Evolutionary conservation across 2,888 invertebrate genomes (phyloP).

Genomic region (Pemphredon lugubris): DNA sequence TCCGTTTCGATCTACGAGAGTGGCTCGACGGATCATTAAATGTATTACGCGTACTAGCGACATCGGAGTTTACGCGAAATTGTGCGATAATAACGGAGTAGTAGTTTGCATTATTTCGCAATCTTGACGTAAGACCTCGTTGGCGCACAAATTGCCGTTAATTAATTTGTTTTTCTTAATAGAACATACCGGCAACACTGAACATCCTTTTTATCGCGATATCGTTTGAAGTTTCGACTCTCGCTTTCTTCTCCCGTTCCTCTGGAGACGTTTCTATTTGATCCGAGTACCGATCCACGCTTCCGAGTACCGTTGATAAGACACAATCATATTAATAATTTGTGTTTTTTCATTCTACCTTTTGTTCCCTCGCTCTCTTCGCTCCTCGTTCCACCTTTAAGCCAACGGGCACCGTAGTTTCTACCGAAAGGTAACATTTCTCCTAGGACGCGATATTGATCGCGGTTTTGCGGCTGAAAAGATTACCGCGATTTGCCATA

Average conservation of each 20-base stretch:
- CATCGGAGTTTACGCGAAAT: background rate
- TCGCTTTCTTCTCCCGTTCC: background rate
- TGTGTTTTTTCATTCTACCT: constrained; percentile 1
- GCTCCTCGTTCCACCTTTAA: constrained; percentile 14
- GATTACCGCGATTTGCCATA: constrained; percentile 59
- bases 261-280: too few species aligned
- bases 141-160: constrained; percentile 34
- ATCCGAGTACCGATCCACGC: background rate
- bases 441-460: constrained; percentile 62
- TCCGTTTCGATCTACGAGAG: constrained; percentile 12
- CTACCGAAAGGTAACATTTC: constrained; percentile 55
- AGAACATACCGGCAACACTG: background rate
- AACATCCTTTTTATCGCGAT: background rate
- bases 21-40: too few species aligned
- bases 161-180: too few species aligned
- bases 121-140: too few species aligned
- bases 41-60: constrained; percentile 8
- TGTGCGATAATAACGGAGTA: background rate
- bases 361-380: constrained; percentile 1
- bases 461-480: constrained; percentile 59
- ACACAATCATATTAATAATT: constrained; percentile 46
- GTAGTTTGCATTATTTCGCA: background rate
- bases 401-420: constrained; percentile 29
- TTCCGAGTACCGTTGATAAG: constrained; percentile 9
- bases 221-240: background rate